These are phyloP conservation scores for Chionomys nivalis DNA, from an alignment of 2,113 vertebrate species.

Conservation along the genomic window DNA sequence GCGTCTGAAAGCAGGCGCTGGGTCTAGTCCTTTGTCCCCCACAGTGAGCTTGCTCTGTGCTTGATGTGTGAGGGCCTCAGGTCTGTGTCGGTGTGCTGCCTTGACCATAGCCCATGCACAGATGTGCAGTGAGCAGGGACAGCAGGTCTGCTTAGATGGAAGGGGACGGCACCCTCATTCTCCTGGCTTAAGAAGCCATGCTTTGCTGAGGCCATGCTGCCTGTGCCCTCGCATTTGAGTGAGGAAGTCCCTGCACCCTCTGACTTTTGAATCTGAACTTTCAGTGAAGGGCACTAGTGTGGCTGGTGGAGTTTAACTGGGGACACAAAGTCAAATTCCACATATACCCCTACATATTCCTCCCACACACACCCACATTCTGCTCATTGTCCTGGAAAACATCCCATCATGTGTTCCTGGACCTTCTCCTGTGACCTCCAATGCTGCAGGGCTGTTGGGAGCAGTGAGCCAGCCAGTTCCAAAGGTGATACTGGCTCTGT, in stretches of 20 bases:
- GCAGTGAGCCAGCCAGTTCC: slow-evolving; percentile 51
- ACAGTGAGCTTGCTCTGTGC: neutral
- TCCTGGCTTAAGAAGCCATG: neutral
- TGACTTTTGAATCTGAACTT: neutral
- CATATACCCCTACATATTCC: neutral
- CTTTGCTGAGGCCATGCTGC: neutral
- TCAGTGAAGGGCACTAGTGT: neutral
- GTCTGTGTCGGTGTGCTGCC: neutral
- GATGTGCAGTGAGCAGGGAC: accelerated
- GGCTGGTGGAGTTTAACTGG: neutral
- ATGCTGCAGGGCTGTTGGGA: neutral
- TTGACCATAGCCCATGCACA: neutral
- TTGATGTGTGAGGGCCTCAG: neutral
- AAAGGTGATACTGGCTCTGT: slow-evolving; percentile 43
- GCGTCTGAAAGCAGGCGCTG: neutral
- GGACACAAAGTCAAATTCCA: slow-evolving; percentile 54
- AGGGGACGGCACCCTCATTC: neutral
- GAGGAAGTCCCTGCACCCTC: neutral
- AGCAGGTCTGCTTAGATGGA: neutral
- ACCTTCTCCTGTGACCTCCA: neutral
- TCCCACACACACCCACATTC: accelerated
- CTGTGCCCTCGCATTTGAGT: neutral
- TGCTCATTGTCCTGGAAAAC: slow-evolving; percentile 49
- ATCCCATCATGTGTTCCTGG: neutral
- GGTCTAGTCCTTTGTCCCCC: neutral